Evolutionary conservation across 2,797 vertebrate species (phyloP), one percentile per base, ranked within the genome.

Genomic region (Odontamblyopus lacepedii): DNA sequence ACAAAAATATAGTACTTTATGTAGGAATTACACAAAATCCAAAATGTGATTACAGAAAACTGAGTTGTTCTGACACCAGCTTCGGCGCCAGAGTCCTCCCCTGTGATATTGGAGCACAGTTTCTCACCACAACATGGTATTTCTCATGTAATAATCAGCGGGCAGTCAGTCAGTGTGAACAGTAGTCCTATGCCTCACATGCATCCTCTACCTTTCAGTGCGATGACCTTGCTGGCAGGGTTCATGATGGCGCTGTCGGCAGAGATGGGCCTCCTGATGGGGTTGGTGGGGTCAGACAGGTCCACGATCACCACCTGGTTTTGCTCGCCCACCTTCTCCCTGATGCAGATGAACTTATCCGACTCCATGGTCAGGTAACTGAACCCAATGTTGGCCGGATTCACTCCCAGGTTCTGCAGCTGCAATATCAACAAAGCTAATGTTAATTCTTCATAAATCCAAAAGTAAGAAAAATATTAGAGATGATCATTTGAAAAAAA

Each of bases 201-300:
- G 12, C 41, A 32, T 0, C 1, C 50, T 55, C 62, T 87, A 97
- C 96, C 97, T 97, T 97, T 98, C 59, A 98, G 92, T 0, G 96
- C 96, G 76, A 97, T 97, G 83, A 98, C 96, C 90, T 96, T 97
- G 81, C 96, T 97, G 75, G 95, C 92, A 0, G 97, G 97, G 86
- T 97, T 96, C 96, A 98, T 96, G 85, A 97, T 97, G 88, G 96
- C 96, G 32, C 96, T 97, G 91, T 98, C 96, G 0, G 97, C 97
- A 59, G 96, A 96, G 87, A 98, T 95, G 0, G 96, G 96, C 26
- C 95, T 93, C 71, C 95, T 93, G 83, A 97, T 95, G 0, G 95
- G 95, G 55, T 94, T 95, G 29, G 93, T 93, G 61, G 95, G 94
- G 83, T 98, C 96, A 0, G 90, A 95, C 94, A 96, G 87, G 86